These are phyloP conservation scores for Globia sparganii DNA, from an alignment of 2,888 invertebrate genomes.

Conservation along the genomic window DNA sequence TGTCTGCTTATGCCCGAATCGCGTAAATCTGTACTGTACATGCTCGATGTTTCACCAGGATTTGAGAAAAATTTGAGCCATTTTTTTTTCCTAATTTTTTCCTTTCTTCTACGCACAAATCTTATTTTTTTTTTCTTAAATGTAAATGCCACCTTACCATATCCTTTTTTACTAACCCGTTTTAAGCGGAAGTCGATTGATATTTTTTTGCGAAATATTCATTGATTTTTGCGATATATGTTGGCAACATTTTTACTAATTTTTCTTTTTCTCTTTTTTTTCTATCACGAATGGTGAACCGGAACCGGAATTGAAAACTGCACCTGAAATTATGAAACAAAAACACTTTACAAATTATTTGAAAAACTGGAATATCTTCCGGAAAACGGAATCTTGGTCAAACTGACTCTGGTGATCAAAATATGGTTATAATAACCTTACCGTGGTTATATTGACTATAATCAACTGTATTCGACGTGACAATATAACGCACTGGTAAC, in stretches of 20 bases:
- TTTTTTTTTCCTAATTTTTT: slow-evolving; percentile 64
- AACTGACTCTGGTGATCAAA: slow-evolving; percentile 13
- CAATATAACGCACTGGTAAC: background rate
- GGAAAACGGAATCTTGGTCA: slow-evolving; percentile 31
- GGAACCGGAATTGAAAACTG: slow-evolving; percentile 51
- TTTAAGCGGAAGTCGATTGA: slow-evolving; percentile 46
- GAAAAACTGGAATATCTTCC: slow-evolving; percentile 29
- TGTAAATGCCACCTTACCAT: slow-evolving; percentile 67
- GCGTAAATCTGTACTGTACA: slow-evolving; percentile 83
- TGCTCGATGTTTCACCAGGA: slow-evolving; percentile 86
- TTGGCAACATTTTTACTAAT: slow-evolving; percentile 89
- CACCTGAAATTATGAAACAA: slow-evolving; percentile 45
- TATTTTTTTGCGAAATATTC: slow-evolving; percentile 52
- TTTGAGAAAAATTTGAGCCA: slow-evolving; percentile 65
- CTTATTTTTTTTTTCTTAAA: slow-evolving; percentile 56
- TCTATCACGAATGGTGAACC: slow-evolving; percentile 66
- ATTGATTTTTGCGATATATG: slow-evolving; percentile 53
- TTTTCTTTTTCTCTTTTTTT: slow-evolving; percentile 75
- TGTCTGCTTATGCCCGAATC: slow-evolving; percentile 67
- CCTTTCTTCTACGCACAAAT: slow-evolving; percentile 69
- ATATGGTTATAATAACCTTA: background rate
- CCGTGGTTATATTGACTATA: background rate
- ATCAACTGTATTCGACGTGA: background rate
- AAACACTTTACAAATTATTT: slow-evolving; percentile 54
- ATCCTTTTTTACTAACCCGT: slow-evolving; percentile 67